These are phyloP conservation scores for Nixonia krombeini DNA, from an alignment of 1,140 invertebrate species.

Conservation along the genomic window DNA sequence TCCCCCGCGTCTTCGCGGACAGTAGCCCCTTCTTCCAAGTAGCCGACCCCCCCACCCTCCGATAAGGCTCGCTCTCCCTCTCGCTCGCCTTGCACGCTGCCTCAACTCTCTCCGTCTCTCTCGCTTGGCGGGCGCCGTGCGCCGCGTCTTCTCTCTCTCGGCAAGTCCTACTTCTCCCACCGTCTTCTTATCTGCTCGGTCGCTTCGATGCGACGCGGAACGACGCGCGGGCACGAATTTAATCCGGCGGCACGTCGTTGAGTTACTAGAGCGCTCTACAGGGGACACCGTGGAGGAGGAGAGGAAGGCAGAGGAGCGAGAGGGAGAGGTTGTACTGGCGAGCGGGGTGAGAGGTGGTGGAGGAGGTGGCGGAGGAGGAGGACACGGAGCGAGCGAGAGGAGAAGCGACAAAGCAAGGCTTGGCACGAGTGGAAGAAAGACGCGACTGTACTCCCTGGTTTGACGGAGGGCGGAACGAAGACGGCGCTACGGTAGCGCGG, in stretches of 20 bases:
- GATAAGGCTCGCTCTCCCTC: not conserved
- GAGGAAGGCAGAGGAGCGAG: constrained; percentile 40
- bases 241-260: constrained; percentile 67
- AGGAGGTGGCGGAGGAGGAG: constrained; percentile 40
- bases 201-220: constrained; percentile 38
- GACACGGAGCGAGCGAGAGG: constrained; percentile 49
- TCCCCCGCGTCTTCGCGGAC: constrained; percentile 42
- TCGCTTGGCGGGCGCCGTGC: constrained; percentile 3
- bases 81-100: constrained; percentile 28
- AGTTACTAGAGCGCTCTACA: constrained; percentile 62
- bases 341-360: constrained; percentile 28
- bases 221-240: constrained; percentile 60
- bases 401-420: constrained; percentile 28
- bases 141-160: constrained; percentile 16
- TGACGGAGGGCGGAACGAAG: constrained; percentile 37
- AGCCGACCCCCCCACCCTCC: constrained; percentile 34
- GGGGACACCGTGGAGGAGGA: constrained; percentile 57
- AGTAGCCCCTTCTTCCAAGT: constrained; percentile 40
- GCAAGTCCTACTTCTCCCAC: constrained; percentile 19
- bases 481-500: constrained; percentile 3
- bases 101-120: constrained; percentile 1
- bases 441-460: constrained; percentile 18
- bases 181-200: constrained; percentile 53
- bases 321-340: constrained; percentile 27
- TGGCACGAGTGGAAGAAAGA: constrained; percentile 28